Conservation (phyloP, 2,113 vertebrate genomes). For the Cheirogaleus medius region DNA sequence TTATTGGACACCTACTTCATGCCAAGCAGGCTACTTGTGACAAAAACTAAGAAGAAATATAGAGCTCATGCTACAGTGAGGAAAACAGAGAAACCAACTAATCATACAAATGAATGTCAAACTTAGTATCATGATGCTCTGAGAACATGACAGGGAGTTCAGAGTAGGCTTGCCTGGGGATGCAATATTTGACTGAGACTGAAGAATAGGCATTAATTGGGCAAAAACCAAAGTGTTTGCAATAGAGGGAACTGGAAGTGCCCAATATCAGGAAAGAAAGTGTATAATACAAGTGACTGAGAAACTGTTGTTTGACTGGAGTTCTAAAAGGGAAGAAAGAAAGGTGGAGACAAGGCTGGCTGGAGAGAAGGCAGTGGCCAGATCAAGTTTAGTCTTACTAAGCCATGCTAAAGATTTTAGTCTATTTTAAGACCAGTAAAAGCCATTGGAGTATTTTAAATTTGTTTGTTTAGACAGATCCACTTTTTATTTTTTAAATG, state of each 20-base stretch:
- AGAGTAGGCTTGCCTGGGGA: not conserved
- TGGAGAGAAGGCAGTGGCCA: not conserved
- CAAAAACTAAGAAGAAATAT: not conserved
- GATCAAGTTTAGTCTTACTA: not conserved
- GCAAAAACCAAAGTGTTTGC: not conserved
- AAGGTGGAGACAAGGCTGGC: not conserved
- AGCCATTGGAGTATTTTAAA: not conserved
- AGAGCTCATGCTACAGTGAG: not conserved
- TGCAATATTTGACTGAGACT: not conserved
- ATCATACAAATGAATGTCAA: not conserved
- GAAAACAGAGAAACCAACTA: not conserved
- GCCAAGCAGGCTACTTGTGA: not conserved
- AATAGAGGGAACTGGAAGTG: not conserved
- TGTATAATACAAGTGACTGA: not conserved
- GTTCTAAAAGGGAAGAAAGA: not conserved
- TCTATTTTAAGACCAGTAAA: not conserved
- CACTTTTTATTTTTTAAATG: not conserved
- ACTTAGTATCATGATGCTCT: not conserved
- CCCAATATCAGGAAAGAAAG: accelerated
- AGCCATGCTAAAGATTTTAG: not conserved
- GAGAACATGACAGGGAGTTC: not conserved
- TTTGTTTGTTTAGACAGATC: not conserved
- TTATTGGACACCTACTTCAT: not conserved
- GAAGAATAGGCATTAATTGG: not conserved
- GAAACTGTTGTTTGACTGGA: not conserved